phyloP scores from a whole-genome alignment of 2,888 invertebrate species.

The Eutolmus rufibarbis region DNA sequence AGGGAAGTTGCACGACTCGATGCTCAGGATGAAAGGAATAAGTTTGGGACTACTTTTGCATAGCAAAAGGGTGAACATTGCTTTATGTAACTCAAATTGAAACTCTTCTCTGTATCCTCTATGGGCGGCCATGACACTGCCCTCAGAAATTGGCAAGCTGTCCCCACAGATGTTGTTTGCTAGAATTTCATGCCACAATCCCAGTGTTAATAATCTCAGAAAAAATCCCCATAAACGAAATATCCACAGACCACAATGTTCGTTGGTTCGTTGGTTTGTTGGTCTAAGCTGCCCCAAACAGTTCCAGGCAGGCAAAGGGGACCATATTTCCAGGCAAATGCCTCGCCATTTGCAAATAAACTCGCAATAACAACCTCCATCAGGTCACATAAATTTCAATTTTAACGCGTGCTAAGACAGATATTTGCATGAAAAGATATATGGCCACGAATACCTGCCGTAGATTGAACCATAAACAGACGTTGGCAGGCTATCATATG shows the following conservation, averaged over 20 bases:
- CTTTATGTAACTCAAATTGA: not conserved
- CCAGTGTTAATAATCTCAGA: not conserved
- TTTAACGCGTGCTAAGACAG: conserved; percentile 28
- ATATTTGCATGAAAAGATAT: conserved; percentile 35
- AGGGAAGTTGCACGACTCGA: not conserved
- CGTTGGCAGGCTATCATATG: conserved; percentile 20
- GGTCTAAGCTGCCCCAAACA: not conserved
- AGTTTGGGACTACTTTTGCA: not conserved
- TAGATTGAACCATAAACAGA: conserved; percentile 24
- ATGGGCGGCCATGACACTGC: not conserved
- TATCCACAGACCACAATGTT: not conserved
- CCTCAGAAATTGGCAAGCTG: not conserved
- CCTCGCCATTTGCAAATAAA: conserved; percentile 36
- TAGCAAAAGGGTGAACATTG: not conserved
- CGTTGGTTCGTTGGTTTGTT: not conserved
- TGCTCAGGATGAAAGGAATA: not conserved
- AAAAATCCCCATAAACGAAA: conserved; percentile 2
- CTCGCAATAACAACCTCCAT: conserved; percentile 33
- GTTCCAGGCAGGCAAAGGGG: not conserved
- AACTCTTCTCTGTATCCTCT: not conserved
- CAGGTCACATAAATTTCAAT: conserved; percentile 40
- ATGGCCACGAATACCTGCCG: not conserved
- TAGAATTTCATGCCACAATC: not conserved
- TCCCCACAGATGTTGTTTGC: not conserved
- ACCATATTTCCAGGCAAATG: not conserved